These are phyloP conservation scores for Romanogobio albipinnatus DNA, from an alignment of 2,113 vertebrate species.

Conservation along the genomic window DNA sequence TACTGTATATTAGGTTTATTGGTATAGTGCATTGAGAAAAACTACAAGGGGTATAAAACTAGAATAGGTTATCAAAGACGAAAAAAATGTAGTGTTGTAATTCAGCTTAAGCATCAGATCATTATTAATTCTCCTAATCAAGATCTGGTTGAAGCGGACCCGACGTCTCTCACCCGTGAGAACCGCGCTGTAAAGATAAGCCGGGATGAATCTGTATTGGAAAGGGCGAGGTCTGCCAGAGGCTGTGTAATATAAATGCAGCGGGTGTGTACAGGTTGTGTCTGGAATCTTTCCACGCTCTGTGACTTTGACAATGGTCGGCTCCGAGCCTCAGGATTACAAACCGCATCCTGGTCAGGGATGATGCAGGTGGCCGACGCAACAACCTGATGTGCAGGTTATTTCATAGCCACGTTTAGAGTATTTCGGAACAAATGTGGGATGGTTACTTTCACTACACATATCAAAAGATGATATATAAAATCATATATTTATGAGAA, in stretches of 20 bases:
- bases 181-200: neutral
- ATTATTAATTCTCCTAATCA: neutral
- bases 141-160: neutral
- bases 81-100: neutral
- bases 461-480: neutral
- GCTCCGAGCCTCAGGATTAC: constrained; percentile 20
- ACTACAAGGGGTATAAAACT: neutral
- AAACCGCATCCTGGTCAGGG: constrained; percentile 44
- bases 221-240: constrained; percentile 12
- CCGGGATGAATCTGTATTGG: neutral
- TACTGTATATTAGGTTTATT: too few species aligned
- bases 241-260: constrained; percentile 19
- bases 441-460: neutral
- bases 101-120: neutral
- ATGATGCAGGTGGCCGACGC: constrained; percentile 27
- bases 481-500: neutral
- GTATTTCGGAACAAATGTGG: neutral
- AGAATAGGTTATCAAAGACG: neutral
- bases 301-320: constrained; percentile 26
- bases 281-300: constrained; percentile 11
- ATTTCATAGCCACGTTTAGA: neutral
- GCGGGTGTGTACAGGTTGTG: constrained; percentile 10
- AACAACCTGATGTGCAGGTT: constrained; percentile 37
- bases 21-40: neutral
- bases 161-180: neutral